Evolutionary conservation across 2,797 vertebrate species (phyloP), one percentile per base, ranked within the genome.

Genomic region (Mionectes olivaceus): DNA sequence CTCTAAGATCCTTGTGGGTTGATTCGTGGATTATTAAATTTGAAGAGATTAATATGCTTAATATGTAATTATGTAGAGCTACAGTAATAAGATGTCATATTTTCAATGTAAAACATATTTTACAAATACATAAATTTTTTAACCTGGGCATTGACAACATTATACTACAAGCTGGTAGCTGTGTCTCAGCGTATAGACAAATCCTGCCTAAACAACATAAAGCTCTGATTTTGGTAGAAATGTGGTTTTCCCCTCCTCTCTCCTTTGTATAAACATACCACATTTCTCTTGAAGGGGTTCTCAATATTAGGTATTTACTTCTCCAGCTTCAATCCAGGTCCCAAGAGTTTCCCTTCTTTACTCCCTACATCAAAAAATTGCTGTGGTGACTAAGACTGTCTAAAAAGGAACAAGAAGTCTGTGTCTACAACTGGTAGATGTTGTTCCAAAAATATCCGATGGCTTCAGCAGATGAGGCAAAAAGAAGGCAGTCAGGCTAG

Each of bases 11-110:
- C 43, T 76, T 61, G 65, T 11, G 5, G 78, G 83, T 94, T 91
- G 79, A 88, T 95, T 91, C 35, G 73, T 30, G 33, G 35, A 88
- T 87, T 96, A 91, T 91, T 91, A 94, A 33, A 93, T 93, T 90
- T 95, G 55, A 84, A 93, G 59, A 76, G 50, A 71, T 86, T 88
- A 91, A 60, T 90, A 75, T 17, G 33, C 68, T 94, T 83, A 78
- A 94, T 33, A 22, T 56, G 32, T 39, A 88, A 49, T 55, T 59
- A 49, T 52, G 53, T n/a, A 61, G 23, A 81, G 19, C 39, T 83
- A 83, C 50, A 50, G 21, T 61, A 84, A 79, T 14, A 7, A 47
- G 59, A 63, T 90, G 53, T 61, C 63, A 73, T 27, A 67, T 50
- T 91, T 85, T 71, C 59, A 65, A 39, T 22, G 37, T 59, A 81